Evolutionary conservation across 2,113 vertebrate species (phyloP).

Genomic region (Amazona vittata): DNA sequence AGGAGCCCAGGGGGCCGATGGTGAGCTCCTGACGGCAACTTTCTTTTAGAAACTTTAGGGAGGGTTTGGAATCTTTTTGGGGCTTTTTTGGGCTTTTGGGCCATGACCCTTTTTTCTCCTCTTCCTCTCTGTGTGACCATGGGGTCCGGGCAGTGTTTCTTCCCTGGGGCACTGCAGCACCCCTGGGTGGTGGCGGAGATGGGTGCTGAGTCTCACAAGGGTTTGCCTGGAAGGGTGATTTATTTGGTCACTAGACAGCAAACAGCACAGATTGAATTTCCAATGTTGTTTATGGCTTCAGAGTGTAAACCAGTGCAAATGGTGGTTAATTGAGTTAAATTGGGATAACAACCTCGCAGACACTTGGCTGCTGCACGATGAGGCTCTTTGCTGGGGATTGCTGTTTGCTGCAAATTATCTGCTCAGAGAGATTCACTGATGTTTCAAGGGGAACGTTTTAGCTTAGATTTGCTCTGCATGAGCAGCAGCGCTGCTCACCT

Average conservation of each 20-base stretch:
- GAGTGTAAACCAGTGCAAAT: neutral
- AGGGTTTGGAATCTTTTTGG: neutral
- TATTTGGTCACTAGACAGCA: constrained; percentile 13
- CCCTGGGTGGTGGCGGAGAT: neutral
- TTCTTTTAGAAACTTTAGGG: neutral
- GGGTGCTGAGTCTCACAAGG: neutral
- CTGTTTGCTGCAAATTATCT: neutral
- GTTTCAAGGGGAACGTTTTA: neutral
- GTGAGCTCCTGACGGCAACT: neutral
- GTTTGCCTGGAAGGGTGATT: neutral
- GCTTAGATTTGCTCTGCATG: neutral
- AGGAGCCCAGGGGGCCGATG: neutral
- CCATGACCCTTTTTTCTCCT: neutral
- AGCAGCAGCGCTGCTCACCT: neutral
- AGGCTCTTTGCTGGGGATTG: neutral
- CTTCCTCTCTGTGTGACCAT: rapidly evolving
- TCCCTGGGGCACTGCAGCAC: neutral
- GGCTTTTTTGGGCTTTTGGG: neutral
- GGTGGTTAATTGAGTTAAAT: constrained; percentile 50
- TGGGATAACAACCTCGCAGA: constrained; percentile 1
- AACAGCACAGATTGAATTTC: constrained; percentile 21
- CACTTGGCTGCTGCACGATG: neutral
- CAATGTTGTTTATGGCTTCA: neutral
- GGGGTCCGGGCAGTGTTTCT: neutral
- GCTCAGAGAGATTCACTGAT: neutral